A percentile compares a stretch with the other conserved stretches of the same genome.
These are phyloP conservation scores for Onychomys torridus DNA, from an alignment of 2,797 vertebrate species.

Conservation along the genomic window DNA sequence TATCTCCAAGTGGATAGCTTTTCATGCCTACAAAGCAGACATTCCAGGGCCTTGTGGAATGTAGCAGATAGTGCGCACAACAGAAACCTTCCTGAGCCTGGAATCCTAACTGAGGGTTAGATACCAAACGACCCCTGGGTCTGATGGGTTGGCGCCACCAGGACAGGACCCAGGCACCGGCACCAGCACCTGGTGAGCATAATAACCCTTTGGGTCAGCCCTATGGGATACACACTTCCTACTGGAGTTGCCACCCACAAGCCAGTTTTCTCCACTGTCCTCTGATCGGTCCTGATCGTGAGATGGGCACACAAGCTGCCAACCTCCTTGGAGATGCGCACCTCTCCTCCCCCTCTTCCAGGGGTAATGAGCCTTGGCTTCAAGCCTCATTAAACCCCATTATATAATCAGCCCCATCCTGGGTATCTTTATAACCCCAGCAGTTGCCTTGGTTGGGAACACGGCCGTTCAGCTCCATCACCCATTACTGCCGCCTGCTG, in stretches of 20 bases:
- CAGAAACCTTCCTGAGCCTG: not conserved
- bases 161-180: too few species aligned
- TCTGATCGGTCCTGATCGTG: not conserved
- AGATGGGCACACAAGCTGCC: not conserved
- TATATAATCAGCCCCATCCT: constrained; percentile 62
- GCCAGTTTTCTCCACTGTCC: not conserved
- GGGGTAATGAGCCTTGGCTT: constrained; percentile 69
- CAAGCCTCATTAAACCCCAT: constrained; percentile 78
- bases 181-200: not conserved
- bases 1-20: not conserved
- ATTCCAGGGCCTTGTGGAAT: not conserved
- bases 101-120: not conserved
- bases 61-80: accelerated
- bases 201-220: not conserved
- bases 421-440: constrained; percentile 38
- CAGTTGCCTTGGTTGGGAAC: constrained; percentile 6
- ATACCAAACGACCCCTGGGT: not conserved
- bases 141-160: accelerated
- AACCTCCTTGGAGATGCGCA: not conserved
- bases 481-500: constrained; percentile 53
- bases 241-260: not conserved
- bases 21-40: not conserved
- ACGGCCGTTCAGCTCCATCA: not conserved
- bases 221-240: accelerated
- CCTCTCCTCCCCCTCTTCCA: not conserved